Conservation (phyloP, 1,140 invertebrate genomes). For the Steinernema feltiae region DNA sequence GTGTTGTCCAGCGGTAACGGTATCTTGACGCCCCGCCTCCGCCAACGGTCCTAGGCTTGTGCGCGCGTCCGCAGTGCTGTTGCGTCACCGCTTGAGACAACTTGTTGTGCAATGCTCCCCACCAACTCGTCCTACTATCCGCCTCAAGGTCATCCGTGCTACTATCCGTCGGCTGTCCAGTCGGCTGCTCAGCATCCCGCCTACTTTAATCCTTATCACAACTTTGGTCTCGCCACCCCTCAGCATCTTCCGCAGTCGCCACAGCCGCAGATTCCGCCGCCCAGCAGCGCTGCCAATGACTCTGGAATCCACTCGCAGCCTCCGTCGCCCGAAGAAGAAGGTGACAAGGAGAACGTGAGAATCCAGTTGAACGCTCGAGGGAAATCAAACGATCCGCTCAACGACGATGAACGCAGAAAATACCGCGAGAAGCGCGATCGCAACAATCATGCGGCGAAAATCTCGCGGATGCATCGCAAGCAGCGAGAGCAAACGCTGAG, state of each 20-base stretch:
- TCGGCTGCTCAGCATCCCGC: background rate
- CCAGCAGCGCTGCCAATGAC: background rate
- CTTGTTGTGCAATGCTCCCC: background rate
- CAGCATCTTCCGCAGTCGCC: too few relatives aligned
- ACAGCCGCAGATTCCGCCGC: background rate
- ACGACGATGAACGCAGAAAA: background rate
- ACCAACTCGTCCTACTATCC: background rate
- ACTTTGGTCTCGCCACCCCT: background rate
- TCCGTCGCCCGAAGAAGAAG: background rate
- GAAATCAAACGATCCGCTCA: background rate
- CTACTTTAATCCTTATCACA: background rate
- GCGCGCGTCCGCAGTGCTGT: constrained; percentile 4
- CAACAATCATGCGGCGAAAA: background rate
- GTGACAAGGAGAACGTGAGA: background rate
- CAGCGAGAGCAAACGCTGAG: background rate
- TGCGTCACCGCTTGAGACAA: constrained; percentile 6
- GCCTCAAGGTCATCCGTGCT: background rate
- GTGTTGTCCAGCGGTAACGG: background rate
- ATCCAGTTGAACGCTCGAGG: background rate
- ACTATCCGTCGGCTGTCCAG: background rate
- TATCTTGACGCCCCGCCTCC: background rate
- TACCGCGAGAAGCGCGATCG: constrained; percentile 3
- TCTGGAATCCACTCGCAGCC: background rate
- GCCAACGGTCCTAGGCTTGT: background rate
- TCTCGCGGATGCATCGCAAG: background rate